Evolutionary conservation across 2,888 invertebrate genomes (phyloP), one percentile per base, ranked within the genome.

Genomic region (Fabriciana adippe): DNA sequence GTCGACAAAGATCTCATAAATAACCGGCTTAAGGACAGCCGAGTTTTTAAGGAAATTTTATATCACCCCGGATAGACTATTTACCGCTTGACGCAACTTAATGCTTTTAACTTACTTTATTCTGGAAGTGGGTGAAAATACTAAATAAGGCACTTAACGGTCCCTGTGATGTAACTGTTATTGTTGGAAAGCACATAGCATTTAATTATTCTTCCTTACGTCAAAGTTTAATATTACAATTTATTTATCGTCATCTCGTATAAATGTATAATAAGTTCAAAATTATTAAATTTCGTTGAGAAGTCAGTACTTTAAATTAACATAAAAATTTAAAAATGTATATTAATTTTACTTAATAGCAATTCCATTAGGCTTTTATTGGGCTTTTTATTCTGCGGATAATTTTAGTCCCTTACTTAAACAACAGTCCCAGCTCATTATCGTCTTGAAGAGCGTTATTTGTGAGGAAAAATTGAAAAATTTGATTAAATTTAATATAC

Each of bases 61-160:
- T 31, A 54, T 53, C 50, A 35, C n/a, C 21, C n/a, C 53, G 18
- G 55, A 55, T 50, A 48, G 51, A 26, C 55, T 45, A 51, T 51
- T 60, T 67, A 64, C 60, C 47, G 45, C 54, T 54, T 60, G 63
- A 56, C 51, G 47, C 51, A 50, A 47, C 47, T 64, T 60, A 55
- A 61, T 59, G 53, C 69, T 61, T 65, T 65, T 60, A 53, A 60
- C 53, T 64, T 67, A 48, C 48, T 47, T 59, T 60, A 64, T 56
- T 64, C 15, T 18, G 35, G 48, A 69, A 48, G 47, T 65, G 61
- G 62, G 56, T 51, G 51, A 55, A 67, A 66, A 60, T 31, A 53
- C 59, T 45, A 65, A 67, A 64, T 35, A 61, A 35, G 50, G 41
- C 51, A 61, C 61, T 61, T 51, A 41, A 59, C 16, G 31, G 48